Percentiles rank a stretch among this genome's conserved stretches.
Conservation (phyloP, 1,140 invertebrate genomes). For the Pseudachorutes palmiensis region DNA sequence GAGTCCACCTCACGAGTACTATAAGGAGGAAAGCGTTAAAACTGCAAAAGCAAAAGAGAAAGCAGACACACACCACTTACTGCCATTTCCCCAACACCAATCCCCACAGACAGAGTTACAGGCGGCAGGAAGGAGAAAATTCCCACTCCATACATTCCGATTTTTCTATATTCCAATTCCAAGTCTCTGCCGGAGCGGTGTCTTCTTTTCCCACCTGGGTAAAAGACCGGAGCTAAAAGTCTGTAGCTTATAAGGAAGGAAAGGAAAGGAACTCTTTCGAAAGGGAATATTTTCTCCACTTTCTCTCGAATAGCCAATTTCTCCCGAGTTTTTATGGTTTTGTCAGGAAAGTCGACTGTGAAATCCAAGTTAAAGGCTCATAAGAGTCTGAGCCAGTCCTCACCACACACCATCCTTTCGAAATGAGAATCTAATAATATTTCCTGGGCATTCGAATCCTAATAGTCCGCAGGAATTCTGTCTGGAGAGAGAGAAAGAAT, state of each 20-base stretch:
- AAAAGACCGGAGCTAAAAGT: too few species aligned
- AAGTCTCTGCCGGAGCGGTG: not conserved
- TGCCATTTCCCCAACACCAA: too few species aligned
- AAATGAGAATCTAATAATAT: conserved; percentile 12
- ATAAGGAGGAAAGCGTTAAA: too few species aligned
- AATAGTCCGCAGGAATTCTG: not conserved
- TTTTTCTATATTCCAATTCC: conserved; percentile 6
- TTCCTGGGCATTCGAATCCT: not conserved
- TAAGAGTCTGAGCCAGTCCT: not conserved
- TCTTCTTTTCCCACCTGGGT: not conserved
- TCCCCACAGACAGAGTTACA: too few species aligned
- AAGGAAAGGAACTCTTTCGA: not conserved
- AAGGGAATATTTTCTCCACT: conserved; percentile 10
- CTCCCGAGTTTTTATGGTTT: conserved; percentile 1
- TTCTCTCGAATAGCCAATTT: conserved; percentile 11
- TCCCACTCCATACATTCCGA: conserved; percentile 2
- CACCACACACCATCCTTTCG: not conserved
- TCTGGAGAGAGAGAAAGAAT: not conserved
- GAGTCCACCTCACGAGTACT: not conserved
- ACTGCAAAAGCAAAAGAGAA: too few species aligned
- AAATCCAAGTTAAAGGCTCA: conserved; percentile 11
- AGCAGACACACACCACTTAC: too few species aligned
- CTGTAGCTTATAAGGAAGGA: not conserved
- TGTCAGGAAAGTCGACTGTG: conserved; percentile 12
- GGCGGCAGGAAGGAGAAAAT: not conserved